Evolutionary conservation across 2,888 invertebrate genomes (phyloP), one percentile per base, ranked within the genome.

Genomic region (Geophilus truncorum): DNA sequence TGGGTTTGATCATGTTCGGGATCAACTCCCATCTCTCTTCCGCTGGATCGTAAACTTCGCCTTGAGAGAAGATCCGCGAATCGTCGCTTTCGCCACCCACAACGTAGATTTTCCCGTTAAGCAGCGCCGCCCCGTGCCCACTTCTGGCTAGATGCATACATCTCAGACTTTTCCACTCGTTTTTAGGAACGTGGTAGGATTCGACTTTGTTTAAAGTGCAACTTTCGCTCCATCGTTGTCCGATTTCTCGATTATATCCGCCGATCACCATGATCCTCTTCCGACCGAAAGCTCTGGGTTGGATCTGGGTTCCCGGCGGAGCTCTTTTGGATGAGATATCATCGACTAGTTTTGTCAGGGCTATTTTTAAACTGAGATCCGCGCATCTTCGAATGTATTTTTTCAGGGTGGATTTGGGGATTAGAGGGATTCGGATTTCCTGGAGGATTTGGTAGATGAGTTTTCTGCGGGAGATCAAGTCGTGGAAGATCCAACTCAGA

Each of bases 241-340:
- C 94, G 92, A 81, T 92, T 91, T 94, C 94, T 78, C 95, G 91
- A 84, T 93, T 92, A 0, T 94, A 94, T 15, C 97, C 97, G 28
- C 97, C 97, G 82, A 94, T 93, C 76, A 97, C 92, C 85, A 94
- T 92, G 82, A 97, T 92, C 85, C 93, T 92, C 86, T 95, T 95
- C 83, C 95, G 93, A 0, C 96, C 94, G 85, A 94, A 92, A 83
- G 93, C 91, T 7, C 96, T 90, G 0, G 96, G 96, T 85, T 92
- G 92, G 32, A 92, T 93, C 18, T 40, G 6, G 18, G 9, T 15
- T 25, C n/a, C 34, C 76, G 78, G 15, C 79, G 25, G n/a, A 36
- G n/a, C n/a, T n/a, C n/a, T n/a, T n/a, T n/a, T n/a, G n/a, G n/a
- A n/a, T n/a, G n/a, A n/a, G n/a, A 25, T 28, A n/a, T 86, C 86